phyloP scores from a whole-genome alignment of 2,888 invertebrate species.

The Aphrophora alni region DNA sequence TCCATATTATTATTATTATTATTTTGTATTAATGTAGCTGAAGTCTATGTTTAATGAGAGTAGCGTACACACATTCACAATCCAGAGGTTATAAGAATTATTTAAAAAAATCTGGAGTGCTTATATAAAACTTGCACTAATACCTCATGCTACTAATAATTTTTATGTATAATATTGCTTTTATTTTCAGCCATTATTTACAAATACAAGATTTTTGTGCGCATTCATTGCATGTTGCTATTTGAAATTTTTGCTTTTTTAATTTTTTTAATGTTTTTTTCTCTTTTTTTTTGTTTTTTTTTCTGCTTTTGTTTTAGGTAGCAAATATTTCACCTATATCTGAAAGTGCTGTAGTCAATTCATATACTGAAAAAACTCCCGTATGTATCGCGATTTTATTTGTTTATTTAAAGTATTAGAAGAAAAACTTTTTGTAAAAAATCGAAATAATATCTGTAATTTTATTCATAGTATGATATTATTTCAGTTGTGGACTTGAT shows the following conservation, averaged over 20 bases:
- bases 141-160: neutral
- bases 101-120: neutral
- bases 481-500: no score
- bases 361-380: constrained; percentile 47
- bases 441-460: no score
- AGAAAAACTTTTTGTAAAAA: no score
- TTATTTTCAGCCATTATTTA: neutral
- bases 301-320: constrained; percentile 37
- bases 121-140: neutral
- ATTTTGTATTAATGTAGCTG: no score
- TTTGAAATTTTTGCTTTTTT: constrained; percentile 9
- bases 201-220: neutral
- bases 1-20: no score
- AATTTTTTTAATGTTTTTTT: constrained; percentile 20
- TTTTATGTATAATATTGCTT: neutral
- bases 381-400: constrained; percentile 47
- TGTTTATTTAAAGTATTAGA: no score
- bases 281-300: constrained; percentile 25
- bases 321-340: neutral
- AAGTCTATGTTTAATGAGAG: no score
- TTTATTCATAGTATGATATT: no score
- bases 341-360: neutral
- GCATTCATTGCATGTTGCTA: neutral
- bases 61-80: no score
- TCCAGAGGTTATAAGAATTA: no score